These are phyloP conservation scores for Cataglyphis livida DNA, from an alignment of 2,888 invertebrate genomes.

Conservation along the genomic window DNA sequence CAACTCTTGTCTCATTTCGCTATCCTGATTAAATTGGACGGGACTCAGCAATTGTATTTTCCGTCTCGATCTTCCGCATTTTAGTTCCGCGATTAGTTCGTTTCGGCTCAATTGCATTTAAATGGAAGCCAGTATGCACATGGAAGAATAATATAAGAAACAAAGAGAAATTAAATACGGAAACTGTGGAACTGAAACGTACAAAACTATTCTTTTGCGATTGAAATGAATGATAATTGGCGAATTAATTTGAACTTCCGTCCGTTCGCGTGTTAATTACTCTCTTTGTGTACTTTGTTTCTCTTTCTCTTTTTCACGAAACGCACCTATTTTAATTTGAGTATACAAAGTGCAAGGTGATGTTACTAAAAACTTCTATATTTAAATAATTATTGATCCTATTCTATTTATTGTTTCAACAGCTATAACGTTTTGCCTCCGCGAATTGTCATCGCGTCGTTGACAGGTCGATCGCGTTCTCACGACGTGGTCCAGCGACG, in stretches of 20 bases:
- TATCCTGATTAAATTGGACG: not conserved
- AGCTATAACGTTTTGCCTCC: not conserved
- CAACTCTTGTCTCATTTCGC: not conserved
- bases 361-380: not conserved
- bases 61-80: not conserved
- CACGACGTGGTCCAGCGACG: not conserved
- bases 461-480: conserved; percentile 24
- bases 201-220: not conserved
- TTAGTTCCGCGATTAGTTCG: not conserved
- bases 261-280: conserved; percentile 2
- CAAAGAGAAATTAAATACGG: not conserved
- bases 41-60: conserved; percentile 13
- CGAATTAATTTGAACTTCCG: conserved; percentile 1
- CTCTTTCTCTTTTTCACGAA: not conserved
- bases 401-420: conserved; percentile 30
- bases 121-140: not conserved
- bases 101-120: not conserved
- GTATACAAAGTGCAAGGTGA: not conserved
- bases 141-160: not conserved
- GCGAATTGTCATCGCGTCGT: not conserved
- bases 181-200: not conserved
- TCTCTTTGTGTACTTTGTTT: conserved; percentile 3
- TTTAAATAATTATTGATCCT: conserved; percentile 22
- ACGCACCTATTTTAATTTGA: not conserved
- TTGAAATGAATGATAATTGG: conserved; percentile 12